Conservation (phyloP, 2,113 vertebrate genomes). For the Felis chaus region DNA sequence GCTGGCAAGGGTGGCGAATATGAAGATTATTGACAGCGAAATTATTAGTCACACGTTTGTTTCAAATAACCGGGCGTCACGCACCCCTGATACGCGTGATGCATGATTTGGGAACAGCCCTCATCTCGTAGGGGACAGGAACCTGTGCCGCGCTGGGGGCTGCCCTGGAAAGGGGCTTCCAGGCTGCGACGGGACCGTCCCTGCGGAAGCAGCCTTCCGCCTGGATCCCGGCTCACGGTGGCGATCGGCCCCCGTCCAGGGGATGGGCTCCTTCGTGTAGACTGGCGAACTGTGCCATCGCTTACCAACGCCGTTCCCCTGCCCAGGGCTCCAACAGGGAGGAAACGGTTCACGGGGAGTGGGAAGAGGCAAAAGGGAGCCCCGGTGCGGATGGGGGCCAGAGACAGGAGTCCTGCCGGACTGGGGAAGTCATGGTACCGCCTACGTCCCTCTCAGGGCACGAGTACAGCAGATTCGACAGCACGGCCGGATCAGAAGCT, state of each 20-base stretch:
- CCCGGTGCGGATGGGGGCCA: accelerated
- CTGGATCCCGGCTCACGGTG: accelerated
- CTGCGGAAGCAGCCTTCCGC: neutral
- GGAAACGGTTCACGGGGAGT: accelerated
- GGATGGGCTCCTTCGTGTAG: accelerated
- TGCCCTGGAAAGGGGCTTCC: too few species aligned
- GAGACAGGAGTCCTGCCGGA: neutral
- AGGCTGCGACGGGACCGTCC: accelerated
- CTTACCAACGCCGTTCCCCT: accelerated
- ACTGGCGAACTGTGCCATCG: accelerated
- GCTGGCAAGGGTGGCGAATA: accelerated
- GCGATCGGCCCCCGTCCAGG: neutral
- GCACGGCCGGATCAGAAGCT: accelerated
- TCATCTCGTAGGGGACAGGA: accelerated
- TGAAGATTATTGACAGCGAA: neutral
- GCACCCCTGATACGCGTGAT: too few species aligned
- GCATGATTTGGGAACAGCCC: neutral
- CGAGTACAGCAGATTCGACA: accelerated
- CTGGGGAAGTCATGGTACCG: accelerated
- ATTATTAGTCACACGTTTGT: accelerated
- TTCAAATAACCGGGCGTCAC: accelerated
- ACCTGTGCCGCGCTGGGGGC: accelerated
- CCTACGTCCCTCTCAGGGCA: neutral
- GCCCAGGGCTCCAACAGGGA: accelerated
- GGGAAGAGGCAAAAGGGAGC: neutral